A percentile compares a stretch with the other conserved stretches of the same genome.
These are phyloP conservation scores for Abrostola triplasia DNA, from an alignment of 2,888 invertebrate species.

Conservation along the genomic window DNA sequence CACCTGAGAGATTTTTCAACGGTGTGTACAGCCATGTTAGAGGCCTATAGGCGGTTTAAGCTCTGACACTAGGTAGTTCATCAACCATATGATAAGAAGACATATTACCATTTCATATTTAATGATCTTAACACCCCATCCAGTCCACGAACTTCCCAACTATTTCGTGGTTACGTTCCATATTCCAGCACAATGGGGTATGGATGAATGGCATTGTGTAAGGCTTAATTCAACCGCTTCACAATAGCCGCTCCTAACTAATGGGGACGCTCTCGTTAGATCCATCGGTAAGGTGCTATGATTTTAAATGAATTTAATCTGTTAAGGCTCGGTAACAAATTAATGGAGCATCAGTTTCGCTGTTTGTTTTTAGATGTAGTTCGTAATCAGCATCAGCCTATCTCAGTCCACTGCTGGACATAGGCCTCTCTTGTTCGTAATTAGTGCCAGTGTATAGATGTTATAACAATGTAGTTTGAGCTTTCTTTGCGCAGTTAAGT, in stretches of 20 bases:
- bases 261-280: constrained; percentile 56
- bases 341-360: constrained; percentile 23
- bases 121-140: background rate
- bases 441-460: too few species aligned
- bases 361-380: constrained; percentile 16
- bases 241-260: constrained; percentile 56
- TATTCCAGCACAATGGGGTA: constrained; percentile 46
- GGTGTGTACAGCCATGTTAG: too few species aligned
- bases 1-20: too few species aligned
- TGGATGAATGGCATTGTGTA: constrained; percentile 61
- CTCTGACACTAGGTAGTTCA: too few species aligned
- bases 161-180: constrained; percentile 25
- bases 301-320: constrained; percentile 40
- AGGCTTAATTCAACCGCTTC: constrained; percentile 56
- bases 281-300: constrained; percentile 43
- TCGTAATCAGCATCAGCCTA: background rate
- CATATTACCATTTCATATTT: too few species aligned
- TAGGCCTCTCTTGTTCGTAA: too few species aligned
- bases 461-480: too few species aligned
- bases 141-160: constrained; percentile 8
- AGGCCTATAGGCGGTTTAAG: too few species aligned
- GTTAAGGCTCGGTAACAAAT: constrained; percentile 24
- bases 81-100: too few species aligned
- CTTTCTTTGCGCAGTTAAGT: too few species aligned
- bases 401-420: too few species aligned